phyloP scores from a whole-genome alignment of 2,113 vertebrate genomes.

The Petrocephalus zakoni region DNA sequence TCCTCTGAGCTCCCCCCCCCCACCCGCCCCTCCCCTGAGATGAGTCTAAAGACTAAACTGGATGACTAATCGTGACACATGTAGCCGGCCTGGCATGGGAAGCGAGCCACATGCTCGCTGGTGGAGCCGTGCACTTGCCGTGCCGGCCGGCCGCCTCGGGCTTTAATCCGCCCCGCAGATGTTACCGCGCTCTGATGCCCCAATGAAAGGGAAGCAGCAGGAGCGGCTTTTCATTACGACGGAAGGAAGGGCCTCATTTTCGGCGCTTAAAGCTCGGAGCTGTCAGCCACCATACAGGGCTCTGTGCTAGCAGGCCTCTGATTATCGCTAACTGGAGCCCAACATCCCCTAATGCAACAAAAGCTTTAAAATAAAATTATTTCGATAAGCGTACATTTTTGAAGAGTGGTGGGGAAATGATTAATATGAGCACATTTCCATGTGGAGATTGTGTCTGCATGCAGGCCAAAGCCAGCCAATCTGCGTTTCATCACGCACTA shows the following conservation, averaged over 20 bases:
- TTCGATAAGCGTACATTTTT: background rate
- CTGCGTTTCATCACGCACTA: background rate
- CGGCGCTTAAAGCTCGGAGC: background rate
- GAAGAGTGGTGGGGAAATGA: background rate
- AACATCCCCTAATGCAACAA: background rate
- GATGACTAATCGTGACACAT: conserved; percentile 18
- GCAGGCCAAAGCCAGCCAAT: background rate
- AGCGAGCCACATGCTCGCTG: background rate
- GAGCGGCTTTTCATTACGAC: background rate
- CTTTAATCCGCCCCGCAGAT: conserved; percentile 26
- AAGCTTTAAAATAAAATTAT: background rate
- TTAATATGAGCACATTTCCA: background rate
- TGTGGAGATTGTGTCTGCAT: background rate
- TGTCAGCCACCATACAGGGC: background rate
- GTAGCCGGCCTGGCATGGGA: background rate
- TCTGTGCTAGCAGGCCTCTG: background rate
- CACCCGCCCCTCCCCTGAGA: background rate
- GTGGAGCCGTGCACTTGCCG: background rate
- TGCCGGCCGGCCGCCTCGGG: background rate
- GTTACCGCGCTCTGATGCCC: background rate
- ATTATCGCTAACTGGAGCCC: background rate
- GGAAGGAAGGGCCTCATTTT: background rate
- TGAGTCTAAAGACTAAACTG: background rate
- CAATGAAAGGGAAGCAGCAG: background rate
- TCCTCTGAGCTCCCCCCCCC: background rate